A percentile compares a stretch with the other conserved stretches of the same genome.
phyloP scores from a whole-genome alignment of 2,113 vertebrate genomes.

The Hymenochirus boettgeri region DNA sequence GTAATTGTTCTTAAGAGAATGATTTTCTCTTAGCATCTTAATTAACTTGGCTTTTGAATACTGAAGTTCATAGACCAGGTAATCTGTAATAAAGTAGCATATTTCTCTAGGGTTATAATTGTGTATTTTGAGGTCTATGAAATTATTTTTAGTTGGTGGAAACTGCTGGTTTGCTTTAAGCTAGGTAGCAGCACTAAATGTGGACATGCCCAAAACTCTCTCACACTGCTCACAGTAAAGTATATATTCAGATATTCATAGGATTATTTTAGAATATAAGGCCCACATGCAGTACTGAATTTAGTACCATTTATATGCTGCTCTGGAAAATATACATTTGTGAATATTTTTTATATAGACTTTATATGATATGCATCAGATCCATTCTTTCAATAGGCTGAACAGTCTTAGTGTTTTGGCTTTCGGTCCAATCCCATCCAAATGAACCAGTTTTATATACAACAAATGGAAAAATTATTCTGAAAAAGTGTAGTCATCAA shows the following conservation, averaged over 20 bases:
- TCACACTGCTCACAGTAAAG: not conserved
- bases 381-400: not conserved
- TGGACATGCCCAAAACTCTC: not conserved
- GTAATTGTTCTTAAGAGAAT: not conserved
- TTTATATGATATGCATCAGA: not conserved
- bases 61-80: too few relatives aligned
- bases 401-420: not conserved
- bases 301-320: conserved; percentile 26
- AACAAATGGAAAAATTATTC: too few relatives aligned
- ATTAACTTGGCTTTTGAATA: not conserved
- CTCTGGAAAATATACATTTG: conserved; percentile 5
- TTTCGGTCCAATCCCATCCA: not conserved
- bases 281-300: conserved; percentile 5
- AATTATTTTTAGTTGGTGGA: not conserved
- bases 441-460: conserved; percentile 18
- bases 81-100: not conserved
- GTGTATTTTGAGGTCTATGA: not conserved
- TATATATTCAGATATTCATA: not conserved
- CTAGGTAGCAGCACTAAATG: not conserved
- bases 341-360: conserved; percentile 2
- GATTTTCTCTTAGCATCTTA: not conserved
- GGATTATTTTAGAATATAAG: not conserved
- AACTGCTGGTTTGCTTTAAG: not conserved
- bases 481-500: not conserved
- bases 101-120: not conserved